A percentile compares a stretch with the other conserved stretches of the same genome.
Conservation (phyloP, 2,888 invertebrate genomes). For the Nemoura dubitans region DNA sequence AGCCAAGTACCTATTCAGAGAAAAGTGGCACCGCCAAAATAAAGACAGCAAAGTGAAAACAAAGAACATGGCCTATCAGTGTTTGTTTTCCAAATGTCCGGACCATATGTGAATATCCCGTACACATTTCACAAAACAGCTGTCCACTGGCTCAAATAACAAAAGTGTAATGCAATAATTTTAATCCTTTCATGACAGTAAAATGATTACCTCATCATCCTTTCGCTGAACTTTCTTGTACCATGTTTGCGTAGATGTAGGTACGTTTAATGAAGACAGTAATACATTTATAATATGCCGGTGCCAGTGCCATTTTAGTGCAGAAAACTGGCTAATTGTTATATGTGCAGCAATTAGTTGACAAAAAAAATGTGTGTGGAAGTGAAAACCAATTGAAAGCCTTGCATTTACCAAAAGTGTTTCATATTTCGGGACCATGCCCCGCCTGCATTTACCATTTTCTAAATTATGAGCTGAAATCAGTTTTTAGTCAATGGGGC, state of each 20-base stretch:
- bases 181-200: background rate
- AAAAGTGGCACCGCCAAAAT: background rate
- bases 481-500: no score
- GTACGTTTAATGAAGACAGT: no score
- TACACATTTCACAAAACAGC: background rate
- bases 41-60: background rate
- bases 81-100: background rate
- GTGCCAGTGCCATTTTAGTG: no score
- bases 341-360: no score
- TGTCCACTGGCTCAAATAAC: background rate
- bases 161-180: background rate
- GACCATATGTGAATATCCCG: background rate
- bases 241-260: background rate
- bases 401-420: no score
- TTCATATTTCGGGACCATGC: no score
- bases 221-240: background rate
- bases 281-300: no score
- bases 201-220: background rate
- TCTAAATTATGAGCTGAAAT: no score
- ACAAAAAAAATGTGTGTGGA: no score
- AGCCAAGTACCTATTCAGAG: background rate
- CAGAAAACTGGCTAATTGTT: no score
- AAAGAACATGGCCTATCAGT: background rate
- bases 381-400: no score
- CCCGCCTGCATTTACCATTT: no score